Conservation (phyloP, 2,113 vertebrate genomes). For the Thalassarche chlororhynchos region DNA sequence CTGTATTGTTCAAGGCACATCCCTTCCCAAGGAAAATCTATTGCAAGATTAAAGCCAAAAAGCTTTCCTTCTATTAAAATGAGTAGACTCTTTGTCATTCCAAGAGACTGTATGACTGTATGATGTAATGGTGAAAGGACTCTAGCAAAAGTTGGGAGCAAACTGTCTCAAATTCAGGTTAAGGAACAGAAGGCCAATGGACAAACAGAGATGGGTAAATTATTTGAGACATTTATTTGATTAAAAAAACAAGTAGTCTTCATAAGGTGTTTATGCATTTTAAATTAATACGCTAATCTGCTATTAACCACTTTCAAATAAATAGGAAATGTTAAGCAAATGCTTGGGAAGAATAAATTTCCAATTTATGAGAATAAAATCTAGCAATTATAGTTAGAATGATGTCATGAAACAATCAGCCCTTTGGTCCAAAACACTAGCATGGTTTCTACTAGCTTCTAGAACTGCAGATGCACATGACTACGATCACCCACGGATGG, state of each 20-base stretch:
- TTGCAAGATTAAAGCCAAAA: neutral
- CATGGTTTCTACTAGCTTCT: neutral
- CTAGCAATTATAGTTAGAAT: neutral
- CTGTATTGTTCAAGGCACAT: neutral
- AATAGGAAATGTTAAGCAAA: neutral
- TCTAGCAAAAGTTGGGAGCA: neutral
- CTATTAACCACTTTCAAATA: neutral
- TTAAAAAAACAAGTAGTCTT: neutral
- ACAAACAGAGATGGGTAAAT: neutral
- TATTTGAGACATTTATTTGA: neutral
- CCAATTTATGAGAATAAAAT: neutral
- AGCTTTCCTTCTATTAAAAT: neutral
- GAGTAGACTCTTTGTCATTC: neutral
- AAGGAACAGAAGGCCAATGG: neutral
- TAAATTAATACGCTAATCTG: neutral
- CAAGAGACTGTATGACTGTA: neutral
- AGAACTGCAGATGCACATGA: neutral
- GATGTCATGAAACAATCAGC: neutral
- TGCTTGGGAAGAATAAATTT: neutral
- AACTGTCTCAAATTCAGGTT: neutral
- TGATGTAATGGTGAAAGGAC: neutral
- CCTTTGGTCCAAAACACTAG: neutral
- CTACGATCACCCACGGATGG: rapidly evolving
- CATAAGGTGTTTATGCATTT: neutral
- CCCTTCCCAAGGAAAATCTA: neutral